Conservation (phyloP, 2,888 invertebrate species). For the Hirtodrosophila alboralis region DNA sequence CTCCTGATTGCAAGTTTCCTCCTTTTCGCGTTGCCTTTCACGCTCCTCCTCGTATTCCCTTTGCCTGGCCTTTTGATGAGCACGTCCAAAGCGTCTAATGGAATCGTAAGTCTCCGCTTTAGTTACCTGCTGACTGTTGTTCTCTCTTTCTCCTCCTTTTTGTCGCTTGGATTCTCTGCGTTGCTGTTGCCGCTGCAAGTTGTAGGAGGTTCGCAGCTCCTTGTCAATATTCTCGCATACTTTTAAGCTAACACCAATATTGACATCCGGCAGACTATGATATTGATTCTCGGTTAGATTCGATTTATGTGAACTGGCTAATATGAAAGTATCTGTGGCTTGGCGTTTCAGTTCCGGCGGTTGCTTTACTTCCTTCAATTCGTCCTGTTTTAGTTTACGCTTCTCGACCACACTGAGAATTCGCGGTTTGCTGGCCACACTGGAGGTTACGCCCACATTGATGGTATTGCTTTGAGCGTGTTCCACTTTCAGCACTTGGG, state of each 20-base stretch:
- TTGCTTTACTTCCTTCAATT: slow-evolving; percentile 27
- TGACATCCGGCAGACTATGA: slow-evolving; percentile 89
- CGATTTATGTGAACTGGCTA: slow-evolving; percentile 51
- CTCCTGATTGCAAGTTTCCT: too few relatives aligned
- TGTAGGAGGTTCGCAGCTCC: slow-evolving; percentile 86
- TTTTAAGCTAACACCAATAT: slow-evolving; percentile 88
- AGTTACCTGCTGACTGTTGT: slow-evolving; percentile 55
- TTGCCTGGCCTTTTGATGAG: slow-evolving; percentile 81
- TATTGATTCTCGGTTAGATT: slow-evolving; percentile 88
- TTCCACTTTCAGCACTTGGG: slow-evolving; percentile 76
- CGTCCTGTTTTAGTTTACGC: slow-evolving; percentile 77
- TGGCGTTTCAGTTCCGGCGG: slow-evolving; percentile 64
- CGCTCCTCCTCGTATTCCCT: slow-evolving; percentile 73
- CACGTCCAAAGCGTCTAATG: slow-evolving; percentile 82
- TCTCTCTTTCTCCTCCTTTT: slow-evolving; percentile 3
- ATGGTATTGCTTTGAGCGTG: slow-evolving; percentile 47
- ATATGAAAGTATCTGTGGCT: slow-evolving; percentile 60
- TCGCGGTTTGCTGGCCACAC: slow-evolving; percentile 85
- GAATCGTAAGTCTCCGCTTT: slow-evolving; percentile 82
- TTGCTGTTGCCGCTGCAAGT: slow-evolving; percentile 73
- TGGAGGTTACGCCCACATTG: slow-evolving; percentile 57
- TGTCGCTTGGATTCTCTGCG: slow-evolving; percentile 56
- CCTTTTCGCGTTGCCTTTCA: slow-evolving; percentile 46
- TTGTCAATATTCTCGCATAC: slow-evolving; percentile 90
- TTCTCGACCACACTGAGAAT: slow-evolving; percentile 85